These are phyloP conservation scores for Lanius ludovicianus DNA, from an alignment of 2,113 vertebrate genomes.

Conservation along the genomic window DNA sequence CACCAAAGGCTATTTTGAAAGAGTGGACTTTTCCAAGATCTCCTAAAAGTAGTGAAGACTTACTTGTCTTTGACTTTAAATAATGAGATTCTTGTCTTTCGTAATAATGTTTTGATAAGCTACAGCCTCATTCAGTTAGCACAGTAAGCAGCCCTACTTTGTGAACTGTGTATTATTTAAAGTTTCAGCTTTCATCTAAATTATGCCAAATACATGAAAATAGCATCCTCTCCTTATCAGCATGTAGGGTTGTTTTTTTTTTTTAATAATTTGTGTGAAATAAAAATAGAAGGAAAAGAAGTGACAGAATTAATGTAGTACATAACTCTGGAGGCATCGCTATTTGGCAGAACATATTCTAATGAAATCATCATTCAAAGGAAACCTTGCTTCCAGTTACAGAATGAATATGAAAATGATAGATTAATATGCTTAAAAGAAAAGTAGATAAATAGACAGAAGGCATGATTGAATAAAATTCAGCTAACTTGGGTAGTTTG, in stretches of 20 bases:
- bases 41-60: background rate
- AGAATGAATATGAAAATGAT: constrained; percentile 5
- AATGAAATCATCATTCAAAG: constrained; percentile 58
- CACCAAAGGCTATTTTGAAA: background rate
- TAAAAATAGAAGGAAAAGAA: constrained; percentile 7
- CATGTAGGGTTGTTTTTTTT: background rate
- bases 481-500: background rate
- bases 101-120: background rate
- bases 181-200: background rate
- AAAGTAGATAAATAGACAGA: background rate
- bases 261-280: constrained; percentile 1
- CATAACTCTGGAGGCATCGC: background rate
- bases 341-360: constrained; percentile 38
- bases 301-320: constrained; percentile 43
- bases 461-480: background rate
- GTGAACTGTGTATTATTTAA: background rate
- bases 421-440: constrained; percentile 15
- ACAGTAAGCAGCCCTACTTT: background rate
- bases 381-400: constrained; percentile 26
- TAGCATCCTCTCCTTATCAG: background rate
- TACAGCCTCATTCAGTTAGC: background rate
- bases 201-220: background rate
- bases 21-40: background rate
- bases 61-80: background rate
- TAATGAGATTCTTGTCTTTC: background rate